Evolutionary conservation across 2,113 vertebrate genomes (phyloP), one percentile per base, ranked within the genome.

Genomic region (Riparia riparia): DNA sequence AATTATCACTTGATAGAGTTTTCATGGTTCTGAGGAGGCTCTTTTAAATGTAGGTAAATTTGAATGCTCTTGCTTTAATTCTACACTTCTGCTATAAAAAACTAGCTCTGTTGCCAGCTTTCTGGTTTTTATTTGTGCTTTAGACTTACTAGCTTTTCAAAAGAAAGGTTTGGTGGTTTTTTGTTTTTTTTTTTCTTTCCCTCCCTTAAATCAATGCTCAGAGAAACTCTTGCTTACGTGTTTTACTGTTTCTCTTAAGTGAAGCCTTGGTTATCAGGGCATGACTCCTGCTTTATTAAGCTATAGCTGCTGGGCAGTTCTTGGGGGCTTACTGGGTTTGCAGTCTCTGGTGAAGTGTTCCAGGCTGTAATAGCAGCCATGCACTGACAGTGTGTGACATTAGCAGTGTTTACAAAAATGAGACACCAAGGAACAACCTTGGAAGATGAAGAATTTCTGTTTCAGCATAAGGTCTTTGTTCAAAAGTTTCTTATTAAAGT

Each of bases 11-110:
- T 90, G 71, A 49, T 82, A 82, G 89, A 74, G 49, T 42, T 61
- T 89, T 71, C 53, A 17, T 82, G 65, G 61, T 92, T 93, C 61
- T 90, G 78, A 92, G 89, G 77, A 74, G 77, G 42, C 73, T 92
- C 80, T 95, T 94, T 49, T 47, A 91, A 73, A 79, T 69, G 28
- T 20, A 85, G 63, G 70, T 96, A 95, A 91, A 72, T 89, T 57
- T 82, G 70, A 91, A 82, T 57, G n/a, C 42, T 82, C 68, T 94
- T 87, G 42, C 73, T 82, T 85, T 87, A 82, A 70, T 91, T 83
- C 63, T 58, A 2, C 53, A 22, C 60, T 88, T 85, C 31, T 65
- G 17, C 58, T 85, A 49, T 8, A 82, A 91, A 84, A 84, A 85
- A 39, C 18, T 39, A 42, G 47, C 0, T 70, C 45, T 42, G 5